Base-by-base conservation (phyloP, 2,888 invertebrate genomes). In the Drosophila colorata region DNA sequence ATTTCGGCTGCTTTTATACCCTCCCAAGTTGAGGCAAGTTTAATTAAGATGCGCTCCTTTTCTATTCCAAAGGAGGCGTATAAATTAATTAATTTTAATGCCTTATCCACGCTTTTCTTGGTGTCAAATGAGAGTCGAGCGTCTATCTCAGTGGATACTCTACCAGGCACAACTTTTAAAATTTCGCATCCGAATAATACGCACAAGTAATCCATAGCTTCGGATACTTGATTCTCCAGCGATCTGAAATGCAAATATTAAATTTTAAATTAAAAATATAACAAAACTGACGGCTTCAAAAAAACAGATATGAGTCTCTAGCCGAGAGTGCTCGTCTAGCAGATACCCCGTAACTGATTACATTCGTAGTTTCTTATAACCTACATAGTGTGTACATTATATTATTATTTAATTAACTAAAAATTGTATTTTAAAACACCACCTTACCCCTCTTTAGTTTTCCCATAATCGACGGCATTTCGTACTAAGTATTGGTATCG, bases 21-120 rank as follows among this genome's bases (percentile, higher is more conserved):
- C 93, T 99, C 99, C 99, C 99, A 99, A 0, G 99, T 99, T 1
- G 99, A 98, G 0, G 99, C 98, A 76, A 99, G 93, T 93, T 99
- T 99, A 78, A 99, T 99, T 18, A 99, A 94, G 91, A 99, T 95
- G 58, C 99, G 95, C 14, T 99, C 97, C 91, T 98, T 99, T 69
- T 94, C 93, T 57, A 99, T 96, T 5, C 99, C 98, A 89, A 95
- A 94, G 68, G 97, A 96, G 88, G 97, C 95, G 93, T 99, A 99
- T 90, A 99, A 93, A 57, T 95, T 93, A 83, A 99, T 98, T 44
- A 99, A 93, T 89, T 96, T 96, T 58, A 95, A 94, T 4, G 99
- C 99, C 91, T 98, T 98, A 9, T 95, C 94, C 81, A 99, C 95
- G 90, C 98, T 99, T 2, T 95, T 97, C 74, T 98, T 95, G 83